These are phyloP conservation scores for Crossaster papposus DNA, from an alignment of 53 echinoderm and acorn worm species.

Conservation along the genomic window DNA sequence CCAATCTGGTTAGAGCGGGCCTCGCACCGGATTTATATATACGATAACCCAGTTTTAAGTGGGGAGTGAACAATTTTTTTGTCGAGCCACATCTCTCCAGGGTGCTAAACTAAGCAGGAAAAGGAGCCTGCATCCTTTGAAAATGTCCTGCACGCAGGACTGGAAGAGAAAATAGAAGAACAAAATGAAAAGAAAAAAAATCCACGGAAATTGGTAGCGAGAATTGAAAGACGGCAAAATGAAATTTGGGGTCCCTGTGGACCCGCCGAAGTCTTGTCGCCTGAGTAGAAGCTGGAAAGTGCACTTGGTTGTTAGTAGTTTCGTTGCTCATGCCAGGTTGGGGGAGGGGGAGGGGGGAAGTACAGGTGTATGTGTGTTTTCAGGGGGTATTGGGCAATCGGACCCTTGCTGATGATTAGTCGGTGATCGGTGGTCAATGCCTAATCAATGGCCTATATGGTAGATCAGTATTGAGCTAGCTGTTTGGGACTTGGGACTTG, in stretches of 20 bases:
- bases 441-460: background rate
- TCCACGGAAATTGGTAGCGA: conserved; percentile 31
- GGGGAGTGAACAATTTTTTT: conserved; percentile 10
- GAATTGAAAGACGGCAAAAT: conserved; percentile 31
- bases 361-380: background rate
- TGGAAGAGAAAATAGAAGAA: too few relatives aligned
- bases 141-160: background rate
- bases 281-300: conserved; percentile 43
- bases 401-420: background rate
- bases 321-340: background rate
- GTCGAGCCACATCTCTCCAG: conserved; percentile 55
- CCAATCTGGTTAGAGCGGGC: conserved; percentile 60
- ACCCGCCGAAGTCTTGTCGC: conserved; percentile 21
- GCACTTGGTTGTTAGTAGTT: conserved; percentile 51
- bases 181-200: background rate
- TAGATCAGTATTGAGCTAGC: too few relatives aligned
- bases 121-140: conserved; percentile 8
- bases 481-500: too few relatives aligned
- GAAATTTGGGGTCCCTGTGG: conserved; percentile 50
- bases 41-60: conserved; percentile 58
- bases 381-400: conserved; percentile 32
- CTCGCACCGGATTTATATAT: conserved; percentile 47
- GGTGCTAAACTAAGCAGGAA: conserved; percentile 63
- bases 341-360: background rate
- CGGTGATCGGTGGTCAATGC: background rate